phyloP scores from a whole-genome alignment of 2,113 vertebrate genomes.

The Meriones unguiculatus region DNA sequence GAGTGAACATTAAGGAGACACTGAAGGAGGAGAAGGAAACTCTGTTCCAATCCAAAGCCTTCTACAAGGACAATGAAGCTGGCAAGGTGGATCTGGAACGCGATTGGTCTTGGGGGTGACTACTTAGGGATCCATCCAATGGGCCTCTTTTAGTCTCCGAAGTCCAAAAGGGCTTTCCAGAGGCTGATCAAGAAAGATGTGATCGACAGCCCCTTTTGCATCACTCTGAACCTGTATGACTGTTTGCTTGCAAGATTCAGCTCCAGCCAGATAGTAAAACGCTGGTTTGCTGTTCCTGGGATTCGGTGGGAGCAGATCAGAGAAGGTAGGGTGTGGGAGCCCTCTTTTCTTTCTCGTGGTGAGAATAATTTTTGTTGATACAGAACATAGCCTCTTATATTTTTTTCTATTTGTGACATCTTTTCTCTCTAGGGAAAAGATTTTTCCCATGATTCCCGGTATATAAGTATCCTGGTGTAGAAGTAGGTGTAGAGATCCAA shows the following conservation, averaged over 20 bases:
- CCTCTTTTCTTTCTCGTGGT: slow-evolving; percentile 90
- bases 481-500: background rate
- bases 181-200: slow-evolving; percentile 87
- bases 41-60: slow-evolving; percentile 88
- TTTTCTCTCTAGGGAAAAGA: background rate
- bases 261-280: slow-evolving; percentile 80
- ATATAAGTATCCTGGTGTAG: background rate
- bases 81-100: slow-evolving; percentile 85
- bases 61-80: slow-evolving; percentile 84
- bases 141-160: slow-evolving; percentile 89
- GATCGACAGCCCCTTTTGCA: slow-evolving; percentile 74
- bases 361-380: background rate
- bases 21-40: slow-evolving; percentile 89
- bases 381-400: background rate
- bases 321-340: slow-evolving; percentile 84
- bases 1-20: slow-evolving; percentile 88
- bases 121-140: slow-evolving; percentile 88
- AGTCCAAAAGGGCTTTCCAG: slow-evolving; percentile 79
- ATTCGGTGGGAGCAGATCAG: slow-evolving; percentile 84
- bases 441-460: background rate
- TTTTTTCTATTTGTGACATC: background rate
- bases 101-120: slow-evolving; percentile 85
- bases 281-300: slow-evolving; percentile 84
- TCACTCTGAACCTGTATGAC: slow-evolving; percentile 80
- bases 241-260: background rate